Percentiles rank a stretch among this genome's conserved stretches.
Evolutionary conservation across 2,888 invertebrate genomes (phyloP).

Genomic region (Trissolcus japonicus): DNA sequence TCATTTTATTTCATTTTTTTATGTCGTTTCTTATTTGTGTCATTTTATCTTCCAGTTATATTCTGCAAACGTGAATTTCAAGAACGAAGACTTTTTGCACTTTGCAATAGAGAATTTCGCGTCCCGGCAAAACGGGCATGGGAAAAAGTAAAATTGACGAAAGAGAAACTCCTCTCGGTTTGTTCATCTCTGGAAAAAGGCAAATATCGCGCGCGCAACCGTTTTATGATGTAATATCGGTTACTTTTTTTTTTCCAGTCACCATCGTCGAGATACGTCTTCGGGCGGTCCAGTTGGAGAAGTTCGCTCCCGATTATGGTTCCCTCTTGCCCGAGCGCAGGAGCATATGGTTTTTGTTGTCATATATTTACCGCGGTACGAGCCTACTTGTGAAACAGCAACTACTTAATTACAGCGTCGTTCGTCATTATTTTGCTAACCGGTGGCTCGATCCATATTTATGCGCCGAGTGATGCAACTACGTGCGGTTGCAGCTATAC

Average conservation of each 20-base stretch:
- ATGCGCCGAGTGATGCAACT: slow-evolving; percentile 63
- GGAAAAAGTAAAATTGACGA: slow-evolving; percentile 33
- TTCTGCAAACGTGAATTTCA: neutral
- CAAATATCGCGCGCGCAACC: slow-evolving; percentile 19
- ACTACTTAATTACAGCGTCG: slow-evolving; percentile 61
- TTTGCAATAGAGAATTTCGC: neutral
- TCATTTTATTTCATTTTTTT: too few species aligned
- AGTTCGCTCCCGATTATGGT: slow-evolving; percentile 38
- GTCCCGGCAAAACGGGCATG: slow-evolving; percentile 3
- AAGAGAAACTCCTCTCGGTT: slow-evolving; percentile 37
- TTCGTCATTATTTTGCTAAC: slow-evolving; percentile 61
- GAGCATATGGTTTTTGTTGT: slow-evolving; percentile 57
- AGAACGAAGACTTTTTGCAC: neutral
- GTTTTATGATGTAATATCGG: slow-evolving; percentile 25
- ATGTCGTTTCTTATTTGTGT: too few species aligned
- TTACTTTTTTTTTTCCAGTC: slow-evolving; percentile 25
- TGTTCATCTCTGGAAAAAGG: slow-evolving; percentile 34
- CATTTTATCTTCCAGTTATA: too few species aligned
- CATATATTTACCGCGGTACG: slow-evolving; percentile 55
- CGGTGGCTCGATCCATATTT: slow-evolving; percentile 63
- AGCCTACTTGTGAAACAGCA: slow-evolving; percentile 58
- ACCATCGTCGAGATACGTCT: slow-evolving; percentile 30
- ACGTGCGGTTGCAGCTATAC: slow-evolving; percentile 46
- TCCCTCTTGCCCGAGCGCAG: slow-evolving; percentile 45
- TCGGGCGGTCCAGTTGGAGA: slow-evolving; percentile 7